Evolutionary conservation across 1,140 invertebrate genomes (phyloP).

Genomic region (Brachionus angularis): DNA sequence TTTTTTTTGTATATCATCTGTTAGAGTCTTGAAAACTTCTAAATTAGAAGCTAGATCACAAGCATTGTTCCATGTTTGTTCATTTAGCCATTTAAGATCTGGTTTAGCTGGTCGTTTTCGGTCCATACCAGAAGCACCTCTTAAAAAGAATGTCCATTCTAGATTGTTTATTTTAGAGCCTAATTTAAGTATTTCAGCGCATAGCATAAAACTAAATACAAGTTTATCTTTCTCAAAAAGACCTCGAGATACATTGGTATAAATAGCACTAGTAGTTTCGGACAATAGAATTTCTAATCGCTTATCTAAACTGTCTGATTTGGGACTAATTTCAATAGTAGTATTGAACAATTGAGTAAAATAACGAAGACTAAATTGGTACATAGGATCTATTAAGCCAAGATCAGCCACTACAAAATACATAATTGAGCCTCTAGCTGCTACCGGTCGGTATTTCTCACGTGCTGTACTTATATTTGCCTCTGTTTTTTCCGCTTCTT

Average conservation of each 20-base stretch:
- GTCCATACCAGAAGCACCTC: constrained; percentile 62
- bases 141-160: constrained; percentile 71
- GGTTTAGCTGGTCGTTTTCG: constrained; percentile 53
- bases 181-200: constrained; percentile 69
- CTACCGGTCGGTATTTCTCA: constrained; percentile 55
- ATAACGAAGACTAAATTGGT: constrained; percentile 73
- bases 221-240: constrained; percentile 60
- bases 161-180: constrained; percentile 60
- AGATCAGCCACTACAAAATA: constrained; percentile 60
- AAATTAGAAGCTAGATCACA: constrained; percentile 51
- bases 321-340: constrained; percentile 56
- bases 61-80: constrained; percentile 50
- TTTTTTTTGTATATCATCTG: constrained; percentile 47
- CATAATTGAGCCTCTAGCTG: constrained; percentile 57
- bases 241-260: constrained; percentile 58
- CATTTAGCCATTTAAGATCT: constrained; percentile 48
- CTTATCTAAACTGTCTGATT: constrained; percentile 49
- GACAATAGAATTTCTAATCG: constrained; percentile 52
- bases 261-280: constrained; percentile 62
- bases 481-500: constrained; percentile 74
- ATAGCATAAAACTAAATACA: constrained; percentile 68
- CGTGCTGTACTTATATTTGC: constrained; percentile 33
- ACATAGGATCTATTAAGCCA: constrained; percentile 59
- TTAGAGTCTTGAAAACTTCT: constrained; percentile 51
- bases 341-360: constrained; percentile 63